Evolutionary conservation across 2,113 vertebrate genomes (phyloP), one percentile per base, ranked within the genome.

Genomic region (Amblyornis subalaris): DNA sequence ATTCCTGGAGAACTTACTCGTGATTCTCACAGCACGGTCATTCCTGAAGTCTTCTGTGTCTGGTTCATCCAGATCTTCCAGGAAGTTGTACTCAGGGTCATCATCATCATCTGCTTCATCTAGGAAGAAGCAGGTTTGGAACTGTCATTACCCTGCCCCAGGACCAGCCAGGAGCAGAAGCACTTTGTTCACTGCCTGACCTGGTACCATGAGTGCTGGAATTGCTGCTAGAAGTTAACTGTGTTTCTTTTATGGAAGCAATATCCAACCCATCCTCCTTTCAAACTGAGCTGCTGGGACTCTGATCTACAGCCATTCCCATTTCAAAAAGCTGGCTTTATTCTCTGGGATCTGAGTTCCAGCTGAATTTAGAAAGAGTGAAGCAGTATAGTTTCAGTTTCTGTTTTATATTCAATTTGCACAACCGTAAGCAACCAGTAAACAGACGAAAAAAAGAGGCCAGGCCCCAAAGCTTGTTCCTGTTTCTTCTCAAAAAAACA

Each of bases 31-130:
- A 0, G 98, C 99, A 12, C 99, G 98, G 90, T 99, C 99, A 1
- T 99, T 99, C 53, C 99, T 98, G 97, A 99, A 99, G 81, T 99
- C 99, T 76, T 99, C 99, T 22, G 98, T 97, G 80, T 99, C 99
- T 0, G 99, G 99, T 54, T 99, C 99, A 69, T 99, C 99, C 36
- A 98, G 96, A 78, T 99, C 99, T 3, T 99, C 99, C 79, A 99
- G 96, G 85, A 99, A 98, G 87, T 99, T 99, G 94, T 99, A 99
- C 64, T 99, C 99, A 0, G 99, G 99, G 73, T 99, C 99, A 4
- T 99, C 99, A 1, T 99, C 99, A 10, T 99, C 99, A 45, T 99
- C 99, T 3, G 96, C 98, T 50, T 99, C 99, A 82, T 99, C 99
- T 99, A 94, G 51, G 24, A 71, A 53, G 33, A n/a, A 88, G 58